These are phyloP conservation scores for Ctenopoma kingsleyae DNA, from an alignment of 2,797 vertebrate genomes.

Conservation along the genomic window DNA sequence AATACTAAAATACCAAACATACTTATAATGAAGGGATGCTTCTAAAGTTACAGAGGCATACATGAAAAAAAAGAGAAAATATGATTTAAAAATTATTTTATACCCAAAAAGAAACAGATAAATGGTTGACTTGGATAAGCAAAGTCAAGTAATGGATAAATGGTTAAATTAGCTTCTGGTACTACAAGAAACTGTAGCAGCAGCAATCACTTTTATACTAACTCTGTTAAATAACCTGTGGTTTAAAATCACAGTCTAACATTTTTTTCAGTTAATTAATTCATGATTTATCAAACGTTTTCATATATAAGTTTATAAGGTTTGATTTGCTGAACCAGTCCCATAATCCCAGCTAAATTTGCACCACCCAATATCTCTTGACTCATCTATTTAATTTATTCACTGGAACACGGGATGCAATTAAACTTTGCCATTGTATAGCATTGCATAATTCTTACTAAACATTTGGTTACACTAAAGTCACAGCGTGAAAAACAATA, in stretches of 20 bases:
- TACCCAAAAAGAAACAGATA: too few relatives aligned
- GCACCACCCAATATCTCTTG: slow-evolving; percentile 30
- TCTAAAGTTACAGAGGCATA: neutral
- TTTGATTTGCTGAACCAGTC: slow-evolving; percentile 19
- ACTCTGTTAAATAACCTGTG: neutral
- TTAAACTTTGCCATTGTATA: neutral
- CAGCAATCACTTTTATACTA: too few relatives aligned
- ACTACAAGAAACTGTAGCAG: too few relatives aligned
- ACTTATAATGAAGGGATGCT: neutral
- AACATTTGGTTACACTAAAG: neutral
- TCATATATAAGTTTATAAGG: slow-evolving; percentile 1
- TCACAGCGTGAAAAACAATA: neutral
- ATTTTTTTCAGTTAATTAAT: slow-evolving; percentile 1
- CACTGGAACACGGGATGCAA: neutral
- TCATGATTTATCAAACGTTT: slow-evolving; percentile 24
- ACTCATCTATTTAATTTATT: neutral
- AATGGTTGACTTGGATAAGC: too few relatives aligned
- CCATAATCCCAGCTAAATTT: slow-evolving; percentile 20
- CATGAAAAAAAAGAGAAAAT: neutral
- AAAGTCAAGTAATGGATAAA: neutral
- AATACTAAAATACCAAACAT: neutral
- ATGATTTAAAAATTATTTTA: too few relatives aligned
- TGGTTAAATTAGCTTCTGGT: neutral
- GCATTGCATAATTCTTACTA: neutral
- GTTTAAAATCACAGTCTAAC: neutral